Percentiles rank a stretch among this genome's conserved stretches.
Evolutionary conservation across 1,140 invertebrate genomes (phyloP).

Genomic region (Proctacanthus coquilletti): DNA sequence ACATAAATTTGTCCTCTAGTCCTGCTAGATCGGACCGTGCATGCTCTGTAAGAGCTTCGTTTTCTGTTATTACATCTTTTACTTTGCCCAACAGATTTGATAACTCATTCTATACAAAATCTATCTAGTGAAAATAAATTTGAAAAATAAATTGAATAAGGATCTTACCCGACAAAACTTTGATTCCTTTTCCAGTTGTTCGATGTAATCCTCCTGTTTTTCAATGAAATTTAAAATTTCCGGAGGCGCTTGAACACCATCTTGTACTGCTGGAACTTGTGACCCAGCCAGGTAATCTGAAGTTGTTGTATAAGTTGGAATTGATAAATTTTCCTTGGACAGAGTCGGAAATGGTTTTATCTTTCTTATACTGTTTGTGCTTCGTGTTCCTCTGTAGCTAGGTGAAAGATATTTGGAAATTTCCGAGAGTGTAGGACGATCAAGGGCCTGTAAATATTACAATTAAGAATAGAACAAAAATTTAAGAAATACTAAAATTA

Average conservation of each 20-base stretch:
- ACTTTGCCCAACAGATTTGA: conserved; percentile 59
- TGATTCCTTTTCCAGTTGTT: conserved; percentile 65
- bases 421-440: conserved; percentile 26
- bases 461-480: conserved; percentile 6
- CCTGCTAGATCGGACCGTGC: conserved; percentile 34
- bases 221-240: conserved; percentile 58
- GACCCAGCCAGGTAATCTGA: conserved; percentile 6
- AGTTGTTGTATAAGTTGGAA: conserved; percentile 8
- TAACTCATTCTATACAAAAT: conserved; percentile 42
- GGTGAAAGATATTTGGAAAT: conserved; percentile 29
- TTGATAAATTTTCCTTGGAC: conserved; percentile 19
- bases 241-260: conserved; percentile 19
- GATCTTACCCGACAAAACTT: conserved; percentile 50
- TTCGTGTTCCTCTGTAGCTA: conserved; percentile 15
- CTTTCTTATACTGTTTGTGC: conserved; percentile 7
- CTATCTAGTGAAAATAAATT: not conserved
- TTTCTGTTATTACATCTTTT: conserved; percentile 65
- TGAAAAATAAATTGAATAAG: conserved; percentile 8
- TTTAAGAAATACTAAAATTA: not conserved
- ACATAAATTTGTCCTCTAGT: conserved; percentile 31
- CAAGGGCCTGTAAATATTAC: conserved; percentile 14
- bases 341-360: conserved; percentile 14
- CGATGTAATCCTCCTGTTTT: conserved; percentile 69
- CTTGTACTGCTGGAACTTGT: conserved; percentile 6
- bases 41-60: conserved; percentile 58